Evolutionary conservation across 2,797 vertebrate species (phyloP), one percentile per base, ranked within the genome.

Genomic region (Eremophila alpestris): DNA sequence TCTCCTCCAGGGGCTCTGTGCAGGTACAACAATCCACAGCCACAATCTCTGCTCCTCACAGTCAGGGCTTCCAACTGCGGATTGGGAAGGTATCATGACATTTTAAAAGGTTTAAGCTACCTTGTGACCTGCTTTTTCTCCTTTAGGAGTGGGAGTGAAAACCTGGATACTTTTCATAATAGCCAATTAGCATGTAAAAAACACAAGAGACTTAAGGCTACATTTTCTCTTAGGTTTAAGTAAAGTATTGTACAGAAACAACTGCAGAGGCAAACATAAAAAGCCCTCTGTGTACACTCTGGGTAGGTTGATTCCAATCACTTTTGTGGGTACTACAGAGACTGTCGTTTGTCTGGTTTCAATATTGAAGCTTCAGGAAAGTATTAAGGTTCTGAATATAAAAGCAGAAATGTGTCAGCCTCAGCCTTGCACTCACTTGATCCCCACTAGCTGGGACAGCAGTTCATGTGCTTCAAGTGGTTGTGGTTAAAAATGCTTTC

Each of bases 381-480:
- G 13, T 49, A 43, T 67, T 69, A 88, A 87, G 27, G 51, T 41
- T 45, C 48, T 63, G 82, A 81, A 80, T 85, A 41, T 65, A 87
- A 96, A 93, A 92, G 29, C 49, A 94, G 84, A 95, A 92, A 92
- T 90, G 45, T 87, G 74, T 81, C 83, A 65, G 48, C 68, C 48
- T 69, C 70, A 73, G 60, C 67, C 51, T 54, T 93, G 74, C 43
- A 40, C 62, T 94, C 60, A 27, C 51, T 91, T 83, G 87, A 76
- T 94, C 77, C n/a, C 34, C 74, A 64, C 41, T 89, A 78, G 74
- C 64, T 92, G 73, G 45, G 83, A 91, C 74, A 88, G 86, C 0
- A 0, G 82, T 87, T 92, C 69, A 29, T 83, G 51, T 80, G 54
- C 63, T 95, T 95, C 82, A 74, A 91, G 52, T 76, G 58, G 23